Conservation (phyloP, 2,797 vertebrate species). For the Smutsia gigantea region DNA sequence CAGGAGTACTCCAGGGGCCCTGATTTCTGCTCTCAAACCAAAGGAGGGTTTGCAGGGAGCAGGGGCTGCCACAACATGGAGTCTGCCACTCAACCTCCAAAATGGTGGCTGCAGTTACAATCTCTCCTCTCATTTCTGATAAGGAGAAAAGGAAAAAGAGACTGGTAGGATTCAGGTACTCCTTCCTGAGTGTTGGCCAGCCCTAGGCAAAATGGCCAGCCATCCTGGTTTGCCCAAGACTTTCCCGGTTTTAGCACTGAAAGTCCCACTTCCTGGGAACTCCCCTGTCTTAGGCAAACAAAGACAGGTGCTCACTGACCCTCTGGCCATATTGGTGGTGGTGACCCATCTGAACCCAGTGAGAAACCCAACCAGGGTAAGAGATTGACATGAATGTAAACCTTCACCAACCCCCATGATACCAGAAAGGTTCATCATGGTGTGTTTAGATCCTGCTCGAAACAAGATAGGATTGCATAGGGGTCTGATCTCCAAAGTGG, state of each 20-base stretch:
- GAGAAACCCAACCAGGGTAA: not conserved
- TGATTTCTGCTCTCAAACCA: conserved; percentile 13
- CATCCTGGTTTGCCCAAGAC: not conserved
- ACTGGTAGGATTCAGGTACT: not conserved
- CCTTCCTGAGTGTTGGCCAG: not conserved
- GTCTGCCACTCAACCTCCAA: not conserved
- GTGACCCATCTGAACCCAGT: not conserved
- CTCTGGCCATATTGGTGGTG: not conserved
- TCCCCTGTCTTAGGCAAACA: not conserved
- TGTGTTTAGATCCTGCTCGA: not conserved
- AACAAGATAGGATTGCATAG: not conserved
- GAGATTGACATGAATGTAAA: not conserved
- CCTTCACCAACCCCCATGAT: not conserved
- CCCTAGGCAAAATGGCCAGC: not conserved
- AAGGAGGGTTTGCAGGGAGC: not conserved
- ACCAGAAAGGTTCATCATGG: not conserved
- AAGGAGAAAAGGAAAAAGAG: not conserved
- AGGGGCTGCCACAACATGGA: fast-evolving
- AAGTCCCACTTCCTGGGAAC: not conserved
- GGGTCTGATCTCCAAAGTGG: not conserved
- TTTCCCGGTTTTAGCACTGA: not conserved
- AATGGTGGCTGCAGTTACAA: not conserved
- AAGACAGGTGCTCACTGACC: not conserved
- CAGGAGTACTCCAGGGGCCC: not conserved
- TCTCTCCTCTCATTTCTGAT: not conserved